A percentile compares a stretch with the other conserved stretches of the same genome.
These are phyloP conservation scores for Xiphophorus birchmanni DNA, from an alignment of 2,797 vertebrate genomes.

Conservation along the genomic window DNA sequence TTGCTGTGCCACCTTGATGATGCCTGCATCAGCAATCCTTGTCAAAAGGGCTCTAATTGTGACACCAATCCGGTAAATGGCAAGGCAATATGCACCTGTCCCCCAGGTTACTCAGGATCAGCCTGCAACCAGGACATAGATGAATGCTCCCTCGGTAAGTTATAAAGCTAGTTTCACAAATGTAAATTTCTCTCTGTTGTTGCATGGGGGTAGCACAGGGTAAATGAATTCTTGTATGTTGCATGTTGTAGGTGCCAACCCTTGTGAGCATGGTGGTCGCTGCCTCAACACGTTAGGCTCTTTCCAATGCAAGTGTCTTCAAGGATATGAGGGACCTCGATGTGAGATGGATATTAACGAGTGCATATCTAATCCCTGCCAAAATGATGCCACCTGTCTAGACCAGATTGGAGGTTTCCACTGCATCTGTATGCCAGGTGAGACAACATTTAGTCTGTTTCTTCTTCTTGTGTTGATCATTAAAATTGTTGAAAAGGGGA, in stretches of 20 bases:
- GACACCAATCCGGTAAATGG: constrained; percentile 98
- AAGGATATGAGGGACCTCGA: constrained; percentile 93
- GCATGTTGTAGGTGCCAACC: constrained; percentile 88
- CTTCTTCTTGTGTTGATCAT: not conserved
- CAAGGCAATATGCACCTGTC: constrained; percentile 97
- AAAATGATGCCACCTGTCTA: constrained; percentile 95
- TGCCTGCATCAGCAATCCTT: constrained; percentile 97
- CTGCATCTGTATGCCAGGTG: constrained; percentile 98
- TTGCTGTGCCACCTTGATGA: constrained; percentile 95
- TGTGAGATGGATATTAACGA: constrained; percentile 97
- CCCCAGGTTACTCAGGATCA: constrained; percentile 90
- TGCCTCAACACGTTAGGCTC: constrained; percentile 97
- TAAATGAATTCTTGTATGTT: constrained; percentile 3
- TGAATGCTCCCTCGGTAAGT: constrained; percentile 91
- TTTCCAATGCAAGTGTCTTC: constrained; percentile 93
- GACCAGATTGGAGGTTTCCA: constrained; percentile 98
- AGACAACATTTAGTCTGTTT: not conserved
- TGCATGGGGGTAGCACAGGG: not conserved
- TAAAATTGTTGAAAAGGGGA: not conserved
- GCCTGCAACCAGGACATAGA: constrained; percentile 96
- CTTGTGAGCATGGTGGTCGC: constrained; percentile 93
- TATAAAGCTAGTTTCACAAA: not conserved
- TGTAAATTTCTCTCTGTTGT: not conserved
- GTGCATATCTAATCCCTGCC: constrained; percentile 95
- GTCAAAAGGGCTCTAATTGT: constrained; percentile 96